phyloP scores from a whole-genome alignment of 2,888 invertebrate genomes.

The Pharmacophagus antenor region DNA sequence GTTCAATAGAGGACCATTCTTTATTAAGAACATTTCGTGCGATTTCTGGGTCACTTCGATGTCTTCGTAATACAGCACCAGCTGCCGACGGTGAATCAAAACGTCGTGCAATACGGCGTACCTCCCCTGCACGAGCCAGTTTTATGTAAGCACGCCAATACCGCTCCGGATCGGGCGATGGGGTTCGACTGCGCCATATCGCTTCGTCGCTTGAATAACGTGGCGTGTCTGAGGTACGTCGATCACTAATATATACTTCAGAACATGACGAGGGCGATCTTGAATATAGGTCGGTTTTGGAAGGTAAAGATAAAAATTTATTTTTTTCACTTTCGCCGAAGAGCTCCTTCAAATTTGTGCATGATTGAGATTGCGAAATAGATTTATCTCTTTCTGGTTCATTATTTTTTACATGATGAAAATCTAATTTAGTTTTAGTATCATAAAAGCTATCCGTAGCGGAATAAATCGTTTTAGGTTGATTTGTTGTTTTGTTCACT shows the following conservation, averaged over 20 bases:
- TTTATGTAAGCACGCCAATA: conserved; percentile 86
- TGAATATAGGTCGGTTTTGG: conserved; percentile 64
- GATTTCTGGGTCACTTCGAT: conserved; percentile 90
- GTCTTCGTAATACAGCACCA: conserved; percentile 79
- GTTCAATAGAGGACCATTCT: conserved; percentile 72
- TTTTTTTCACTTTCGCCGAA: conserved; percentile 87
- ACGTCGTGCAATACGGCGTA: conserved; percentile 87
- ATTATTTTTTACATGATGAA: conserved; percentile 40
- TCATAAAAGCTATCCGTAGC: conserved; percentile 76
- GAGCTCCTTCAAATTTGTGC: conserved; percentile 89
- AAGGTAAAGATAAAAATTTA: conserved; percentile 80
- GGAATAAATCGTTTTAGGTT: conserved; percentile 72
- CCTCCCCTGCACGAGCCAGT: conserved; percentile 88
- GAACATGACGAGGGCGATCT: conserved; percentile 79
- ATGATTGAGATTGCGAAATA: conserved; percentile 83
- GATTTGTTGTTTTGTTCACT: conserved; percentile 77
- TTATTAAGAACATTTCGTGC: conserved; percentile 80
- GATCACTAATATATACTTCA: conserved; percentile 69
- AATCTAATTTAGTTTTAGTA: conserved; percentile 43
- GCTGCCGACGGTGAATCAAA: conserved; percentile 86
- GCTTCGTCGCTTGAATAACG: conserved; percentile 83
- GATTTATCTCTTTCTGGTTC: conserved; percentile 40
- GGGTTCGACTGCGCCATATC: conserved; percentile 85
- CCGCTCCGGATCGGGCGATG: conserved; percentile 87
- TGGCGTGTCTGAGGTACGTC: conserved; percentile 76